These are phyloP conservation scores for Tinea semifulvella DNA, from an alignment of 2,888 invertebrate genomes.

Conservation along the genomic window DNA sequence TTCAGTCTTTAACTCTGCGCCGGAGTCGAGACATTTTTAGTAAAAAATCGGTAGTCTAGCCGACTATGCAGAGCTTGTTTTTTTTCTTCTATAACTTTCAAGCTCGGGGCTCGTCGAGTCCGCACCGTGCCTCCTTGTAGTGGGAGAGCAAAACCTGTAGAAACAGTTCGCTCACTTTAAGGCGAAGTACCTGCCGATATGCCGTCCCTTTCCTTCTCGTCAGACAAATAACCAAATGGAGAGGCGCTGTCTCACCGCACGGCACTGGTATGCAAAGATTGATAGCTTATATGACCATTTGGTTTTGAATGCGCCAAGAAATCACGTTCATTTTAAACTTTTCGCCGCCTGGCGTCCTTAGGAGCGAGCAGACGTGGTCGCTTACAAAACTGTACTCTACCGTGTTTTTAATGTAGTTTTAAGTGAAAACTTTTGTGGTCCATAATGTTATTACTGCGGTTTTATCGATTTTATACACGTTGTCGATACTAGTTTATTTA, in stretches of 20 bases:
- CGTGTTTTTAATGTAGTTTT: slow-evolving; percentile 6
- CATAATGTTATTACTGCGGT: slow-evolving; percentile 43
- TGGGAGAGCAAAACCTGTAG: slow-evolving; percentile 66
- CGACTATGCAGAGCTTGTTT: slow-evolving; percentile 40
- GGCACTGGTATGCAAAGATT: slow-evolving; percentile 67
- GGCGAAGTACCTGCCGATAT: slow-evolving; percentile 51
- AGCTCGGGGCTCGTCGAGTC: slow-evolving; percentile 52
- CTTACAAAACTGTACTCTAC: slow-evolving; percentile 3
- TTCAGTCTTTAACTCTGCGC: slow-evolving; percentile 4
- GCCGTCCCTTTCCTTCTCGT: slow-evolving; percentile 54
- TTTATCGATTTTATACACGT: slow-evolving; percentile 36
- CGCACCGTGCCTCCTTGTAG: slow-evolving; percentile 59
- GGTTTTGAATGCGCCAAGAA: slow-evolving; percentile 63
- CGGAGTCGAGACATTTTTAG: slow-evolving; percentile 3
- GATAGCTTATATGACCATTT: slow-evolving; percentile 67
- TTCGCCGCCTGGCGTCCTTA: slow-evolving; percentile 64
- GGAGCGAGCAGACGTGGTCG: slow-evolving; percentile 21
- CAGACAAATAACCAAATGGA: slow-evolving; percentile 28
- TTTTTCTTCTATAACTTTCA: slow-evolving; percentile 49
- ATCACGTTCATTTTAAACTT: slow-evolving; percentile 62
- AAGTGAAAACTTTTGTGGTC: slow-evolving; percentile 31
- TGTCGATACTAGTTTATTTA: slow-evolving; percentile 36
- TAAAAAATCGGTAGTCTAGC: slow-evolving; percentile 15
- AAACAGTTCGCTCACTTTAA: slow-evolving; percentile 56
- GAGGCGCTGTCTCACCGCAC: slow-evolving; percentile 51